Percentiles rank a stretch among this genome's conserved stretches.
Evolutionary conservation across 2,113 vertebrate species (phyloP).

Genomic region (Ovis canadensis): DNA sequence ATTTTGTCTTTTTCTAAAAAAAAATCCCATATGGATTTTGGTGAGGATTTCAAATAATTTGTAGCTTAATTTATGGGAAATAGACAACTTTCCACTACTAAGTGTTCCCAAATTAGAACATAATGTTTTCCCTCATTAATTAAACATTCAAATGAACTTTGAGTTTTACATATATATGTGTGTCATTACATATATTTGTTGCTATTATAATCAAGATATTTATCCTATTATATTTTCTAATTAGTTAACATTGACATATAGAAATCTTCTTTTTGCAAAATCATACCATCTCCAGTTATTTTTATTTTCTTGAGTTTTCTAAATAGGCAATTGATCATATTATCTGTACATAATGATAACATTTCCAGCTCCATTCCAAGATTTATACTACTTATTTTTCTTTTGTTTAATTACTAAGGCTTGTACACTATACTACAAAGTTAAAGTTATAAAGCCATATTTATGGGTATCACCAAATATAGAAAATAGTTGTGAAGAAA

Average conservation of each 20-base stretch:
- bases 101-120: neutral
- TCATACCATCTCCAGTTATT: neutral
- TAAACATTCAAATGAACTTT: neutral
- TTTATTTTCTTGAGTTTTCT: constrained; percentile 32
- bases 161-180: neutral
- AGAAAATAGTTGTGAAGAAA: neutral
- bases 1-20: constrained; percentile 33
- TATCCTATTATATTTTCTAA: constrained; percentile 9
- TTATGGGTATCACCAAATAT: neutral
- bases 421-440: neutral
- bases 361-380: neutral
- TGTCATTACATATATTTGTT: neutral
- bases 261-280: neutral
- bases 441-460: neutral
- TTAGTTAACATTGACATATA: neutral
- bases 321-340: neutral
- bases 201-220: neutral
- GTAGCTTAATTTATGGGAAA: constrained; percentile 22
- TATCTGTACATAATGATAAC: neutral
- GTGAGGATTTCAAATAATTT: constrained; percentile 40
- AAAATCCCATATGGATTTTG: neutral
- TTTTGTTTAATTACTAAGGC: neutral
- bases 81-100: neutral
- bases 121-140: neutral
- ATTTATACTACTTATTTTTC: neutral